Conservation (phyloP, 2,888 invertebrate species). For the Andrena flavipes region DNA sequence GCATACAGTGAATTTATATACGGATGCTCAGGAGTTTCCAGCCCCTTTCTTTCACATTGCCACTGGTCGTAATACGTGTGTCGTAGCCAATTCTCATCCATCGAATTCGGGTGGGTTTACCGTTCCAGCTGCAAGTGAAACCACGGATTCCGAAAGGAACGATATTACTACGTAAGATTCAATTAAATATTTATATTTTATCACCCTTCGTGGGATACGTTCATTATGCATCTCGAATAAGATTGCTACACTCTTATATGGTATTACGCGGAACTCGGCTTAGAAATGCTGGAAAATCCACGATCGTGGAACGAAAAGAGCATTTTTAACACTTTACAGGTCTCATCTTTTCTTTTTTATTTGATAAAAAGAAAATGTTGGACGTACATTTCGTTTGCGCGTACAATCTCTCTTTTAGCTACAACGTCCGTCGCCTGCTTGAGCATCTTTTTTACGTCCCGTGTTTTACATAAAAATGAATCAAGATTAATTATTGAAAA, state of each 20-base stretch:
- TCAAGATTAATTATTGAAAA: conserved; percentile 31
- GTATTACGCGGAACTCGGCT: conserved; percentile 30
- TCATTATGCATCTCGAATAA: conserved; percentile 37
- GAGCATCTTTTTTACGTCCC: conserved; percentile 39
- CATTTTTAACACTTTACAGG: conserved; percentile 19
- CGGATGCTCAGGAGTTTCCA: conserved; percentile 75
- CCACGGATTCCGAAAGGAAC: conserved; percentile 54
- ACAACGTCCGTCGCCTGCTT: conserved; percentile 14
- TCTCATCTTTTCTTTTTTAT: conserved; percentile 30
- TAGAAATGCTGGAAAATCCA: conserved; percentile 12
- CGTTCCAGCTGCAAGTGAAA: conserved; percentile 31
- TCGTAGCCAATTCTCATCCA: conserved; percentile 36
- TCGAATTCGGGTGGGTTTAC: conserved; percentile 48
- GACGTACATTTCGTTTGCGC: conserved; percentile 24
- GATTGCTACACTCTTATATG: conserved; percentile 24
- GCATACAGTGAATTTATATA: conserved; percentile 76
- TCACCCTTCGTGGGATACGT: conserved; percentile 16
- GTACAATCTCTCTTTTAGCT: conserved; percentile 20
- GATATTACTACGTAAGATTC: conserved; percentile 70
- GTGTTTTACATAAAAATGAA: conserved; percentile 32
- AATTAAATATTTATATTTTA: conserved; percentile 27
- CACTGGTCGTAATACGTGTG: conserved; percentile 47
- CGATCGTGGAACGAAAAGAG: conserved; percentile 18
- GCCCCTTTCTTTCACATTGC: conserved; percentile 59
- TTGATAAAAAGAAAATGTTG: conserved; percentile 1